phyloP scores from a whole-genome alignment of 2,797 vertebrate species.

The Alexandromys oeconomus region DNA sequence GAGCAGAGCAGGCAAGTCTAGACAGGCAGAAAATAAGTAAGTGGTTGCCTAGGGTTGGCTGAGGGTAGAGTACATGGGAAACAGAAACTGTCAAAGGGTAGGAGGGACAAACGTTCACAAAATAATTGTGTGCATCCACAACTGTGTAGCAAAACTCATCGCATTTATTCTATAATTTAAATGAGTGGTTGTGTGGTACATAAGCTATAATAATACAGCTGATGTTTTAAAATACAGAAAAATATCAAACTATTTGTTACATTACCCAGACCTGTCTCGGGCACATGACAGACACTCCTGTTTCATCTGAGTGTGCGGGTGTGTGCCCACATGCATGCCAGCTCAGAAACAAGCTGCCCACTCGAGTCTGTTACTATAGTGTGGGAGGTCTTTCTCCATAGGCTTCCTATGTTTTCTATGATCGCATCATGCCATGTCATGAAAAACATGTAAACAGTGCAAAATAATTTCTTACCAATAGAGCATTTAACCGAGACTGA shows the following conservation, averaged over 20 bases:
- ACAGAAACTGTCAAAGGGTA: neutral
- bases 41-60: neutral
- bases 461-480: neutral
- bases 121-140: neutral
- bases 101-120: neutral
- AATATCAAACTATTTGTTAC: neutral
- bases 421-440: neutral
- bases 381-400: neutral
- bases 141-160: neutral
- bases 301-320: neutral
- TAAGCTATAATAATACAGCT: neutral
- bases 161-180: neutral
- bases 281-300: neutral
- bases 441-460: neutral
- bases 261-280: neutral
- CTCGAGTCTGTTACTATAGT: no score
- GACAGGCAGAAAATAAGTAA: neutral
- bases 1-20: neutral
- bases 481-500: neutral
- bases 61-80: neutral
- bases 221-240: neutral
- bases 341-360: neutral
- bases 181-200: neutral
- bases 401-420: neutral
- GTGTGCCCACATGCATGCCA: rapidly evolving